Conservation (phyloP, 2,113 vertebrate species). For the Pteruthius melanotis region DNA sequence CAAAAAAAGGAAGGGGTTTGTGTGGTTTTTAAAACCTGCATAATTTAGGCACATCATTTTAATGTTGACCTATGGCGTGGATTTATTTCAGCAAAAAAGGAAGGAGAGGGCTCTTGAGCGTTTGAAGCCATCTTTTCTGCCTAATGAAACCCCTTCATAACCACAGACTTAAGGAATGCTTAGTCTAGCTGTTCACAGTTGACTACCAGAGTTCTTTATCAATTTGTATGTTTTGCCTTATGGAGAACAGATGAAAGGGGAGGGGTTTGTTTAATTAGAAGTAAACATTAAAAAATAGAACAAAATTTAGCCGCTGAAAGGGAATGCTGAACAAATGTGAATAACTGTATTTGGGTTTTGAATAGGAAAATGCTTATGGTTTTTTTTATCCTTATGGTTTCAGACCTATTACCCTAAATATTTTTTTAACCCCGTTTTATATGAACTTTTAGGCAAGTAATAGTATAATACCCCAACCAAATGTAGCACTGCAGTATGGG, state of each 20-base stretch:
- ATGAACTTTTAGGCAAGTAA: background rate
- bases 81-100: background rate
- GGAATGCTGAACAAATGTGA: background rate
- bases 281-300: background rate
- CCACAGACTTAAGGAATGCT: background rate
- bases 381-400: too few species aligned
- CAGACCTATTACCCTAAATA: background rate
- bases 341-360: background rate
- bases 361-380: background rate
- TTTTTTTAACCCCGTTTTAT: background rate
- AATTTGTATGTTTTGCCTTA: background rate
- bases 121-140: background rate
- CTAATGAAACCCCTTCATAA: background rate
- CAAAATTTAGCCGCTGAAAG: background rate
- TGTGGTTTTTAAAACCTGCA: background rate
- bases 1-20: background rate
- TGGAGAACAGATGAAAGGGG: background rate
- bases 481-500: background rate
- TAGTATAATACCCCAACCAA: background rate
- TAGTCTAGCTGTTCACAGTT: background rate
- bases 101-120: background rate
- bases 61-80: background rate
- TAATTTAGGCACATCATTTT: background rate
- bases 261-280: background rate
- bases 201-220: background rate